Base-by-base conservation (phyloP, 2,797 vertebrate genomes). In the Prunella strophiata region DNA sequence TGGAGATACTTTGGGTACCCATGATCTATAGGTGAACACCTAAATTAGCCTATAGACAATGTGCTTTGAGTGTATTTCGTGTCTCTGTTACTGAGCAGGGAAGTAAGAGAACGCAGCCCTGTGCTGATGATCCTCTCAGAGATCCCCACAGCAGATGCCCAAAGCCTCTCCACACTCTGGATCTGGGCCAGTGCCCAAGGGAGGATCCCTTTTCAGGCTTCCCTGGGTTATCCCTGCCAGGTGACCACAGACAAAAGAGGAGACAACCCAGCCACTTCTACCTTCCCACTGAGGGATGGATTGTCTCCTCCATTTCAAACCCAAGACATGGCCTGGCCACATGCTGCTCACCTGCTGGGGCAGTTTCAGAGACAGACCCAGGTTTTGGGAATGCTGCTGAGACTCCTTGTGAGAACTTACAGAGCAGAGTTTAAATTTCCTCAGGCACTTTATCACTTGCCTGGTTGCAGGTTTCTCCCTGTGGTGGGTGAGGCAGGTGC, bases 251-350 rank as follows among this genome's bases (percentile, higher is more conserved):
- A 14, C 11, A 23, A 50, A 70, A 50, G n/a, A 11, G 26, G 29
- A 78, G 7, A 32, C 43, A 62, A 11, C 51, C 15, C 0, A 0
- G 6, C 22, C 3, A 0, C n/a, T 66, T 21, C 22, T 10, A 23
- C 59, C 42, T 57, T 30, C 18, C 58, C 0, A 0, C 23, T 26
- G n/a, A 45, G 34, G 29, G 29, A 6, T 34, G 57, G 45, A 19
- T 40, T 36, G 1, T 29, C 27, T 38, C 34, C 32, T 58, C 20
- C 5, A 3, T 16, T 63, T 51, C 38, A 81, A n/a, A 15, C 17
- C 27, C 48, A 23, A 48, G 48, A 23, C 26, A 16, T 7, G 3
- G 34, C 55, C 73, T 29, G 32, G 38, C 38, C 32, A 40, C 10
- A 2, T 1, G 7, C 54, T 80, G 23, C 34, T 68, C 43, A 14